Percentiles rank a stretch among this genome's conserved stretches.
These are phyloP conservation scores for human DNA, from an alignment of 2,113 vertebrate genomes.

Conservation along the genomic window DNA sequence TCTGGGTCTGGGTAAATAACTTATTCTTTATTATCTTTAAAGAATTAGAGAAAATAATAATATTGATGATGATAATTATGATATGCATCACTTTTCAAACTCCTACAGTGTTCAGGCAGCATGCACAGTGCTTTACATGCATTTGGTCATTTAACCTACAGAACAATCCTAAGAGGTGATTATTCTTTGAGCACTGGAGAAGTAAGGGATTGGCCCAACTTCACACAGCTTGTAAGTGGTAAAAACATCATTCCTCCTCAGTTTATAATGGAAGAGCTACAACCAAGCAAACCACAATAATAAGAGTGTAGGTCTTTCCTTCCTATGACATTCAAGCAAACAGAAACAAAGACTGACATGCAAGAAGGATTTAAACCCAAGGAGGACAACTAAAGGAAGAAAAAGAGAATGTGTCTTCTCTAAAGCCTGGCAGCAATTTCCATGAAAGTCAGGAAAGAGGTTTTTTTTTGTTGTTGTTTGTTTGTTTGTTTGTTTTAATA, in stretches of 20 bases:
- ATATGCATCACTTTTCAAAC: neutral
- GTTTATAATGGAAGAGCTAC: neutral
- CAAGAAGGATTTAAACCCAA: neutral
- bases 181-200: neutral
- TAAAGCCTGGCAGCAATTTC: neutral
- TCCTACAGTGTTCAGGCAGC: neutral
- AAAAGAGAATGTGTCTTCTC: neutral
- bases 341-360: neutral
- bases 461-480: too few species aligned
- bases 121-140: neutral
- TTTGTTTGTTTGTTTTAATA: neutral
- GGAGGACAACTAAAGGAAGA: neutral
- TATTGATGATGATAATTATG: neutral
- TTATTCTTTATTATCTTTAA: slow-evolving; percentile 15
- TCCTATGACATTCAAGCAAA: neutral
- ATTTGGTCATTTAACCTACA: neutral
- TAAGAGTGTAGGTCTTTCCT: neutral
- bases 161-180: neutral
- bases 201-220: neutral
- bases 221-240: neutral
- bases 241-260: neutral
- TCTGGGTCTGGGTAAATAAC: neutral
- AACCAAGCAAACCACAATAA: neutral
- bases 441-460: neutral
- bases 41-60: neutral